Conservation (phyloP, 1,140 invertebrate genomes). For the Myzus persicae region DNA sequence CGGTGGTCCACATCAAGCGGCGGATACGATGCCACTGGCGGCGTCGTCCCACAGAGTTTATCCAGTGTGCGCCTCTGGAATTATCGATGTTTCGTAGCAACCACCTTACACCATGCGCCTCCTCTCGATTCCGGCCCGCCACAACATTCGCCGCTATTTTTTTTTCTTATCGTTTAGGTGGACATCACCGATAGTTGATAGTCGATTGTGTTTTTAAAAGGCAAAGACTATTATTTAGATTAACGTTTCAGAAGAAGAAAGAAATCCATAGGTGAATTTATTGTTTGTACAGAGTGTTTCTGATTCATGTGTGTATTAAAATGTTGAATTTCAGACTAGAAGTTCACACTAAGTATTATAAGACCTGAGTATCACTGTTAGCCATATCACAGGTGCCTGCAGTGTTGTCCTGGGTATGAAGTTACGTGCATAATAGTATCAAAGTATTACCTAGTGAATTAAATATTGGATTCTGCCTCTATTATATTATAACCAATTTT, state of each 20-base stretch:
- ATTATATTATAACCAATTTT: neutral
- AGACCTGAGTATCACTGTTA: neutral
- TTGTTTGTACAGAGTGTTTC: neutral
- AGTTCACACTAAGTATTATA: neutral
- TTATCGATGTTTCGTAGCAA: slow-evolving; percentile 54
- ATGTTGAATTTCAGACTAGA: neutral
- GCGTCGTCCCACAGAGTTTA: slow-evolving; percentile 50
- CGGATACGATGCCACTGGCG: slow-evolving; percentile 48
- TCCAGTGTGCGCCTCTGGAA: slow-evolving; percentile 49
- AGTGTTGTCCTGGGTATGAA: neutral
- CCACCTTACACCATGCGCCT: slow-evolving; percentile 36
- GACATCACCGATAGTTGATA: neutral
- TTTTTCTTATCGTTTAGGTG: neutral
- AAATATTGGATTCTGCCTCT: neutral
- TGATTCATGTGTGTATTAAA: neutral
- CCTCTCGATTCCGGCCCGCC: neutral
- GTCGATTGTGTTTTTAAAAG: neutral
- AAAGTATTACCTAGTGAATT: neutral
- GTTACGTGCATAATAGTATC: no score
- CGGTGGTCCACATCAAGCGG: slow-evolving; percentile 35
- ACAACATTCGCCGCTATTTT: neutral
- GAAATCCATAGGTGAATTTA: neutral
- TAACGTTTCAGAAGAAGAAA: neutral
- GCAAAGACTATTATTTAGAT: neutral
- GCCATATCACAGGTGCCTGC: neutral